Base-by-base conservation (phyloP, 2,888 invertebrate genomes). In the Sycophila texana region DNA sequence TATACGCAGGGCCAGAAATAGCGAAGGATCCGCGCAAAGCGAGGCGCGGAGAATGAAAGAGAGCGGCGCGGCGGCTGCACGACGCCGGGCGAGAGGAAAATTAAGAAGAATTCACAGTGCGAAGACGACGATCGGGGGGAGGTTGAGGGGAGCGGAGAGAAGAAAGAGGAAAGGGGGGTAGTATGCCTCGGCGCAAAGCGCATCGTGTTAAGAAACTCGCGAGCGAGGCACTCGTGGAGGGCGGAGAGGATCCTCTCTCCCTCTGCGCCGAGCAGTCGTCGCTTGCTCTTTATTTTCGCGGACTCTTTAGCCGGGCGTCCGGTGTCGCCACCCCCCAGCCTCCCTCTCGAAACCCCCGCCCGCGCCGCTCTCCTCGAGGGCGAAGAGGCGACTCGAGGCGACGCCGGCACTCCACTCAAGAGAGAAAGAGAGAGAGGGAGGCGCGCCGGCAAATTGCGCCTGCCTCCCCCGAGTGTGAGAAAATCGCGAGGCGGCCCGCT, bases 201-300 rank as follows among this genome's bases (percentile, higher is more conserved):
- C 39, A 16, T 60, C 30, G 53, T 73, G 53, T 63, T 39, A 63
- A 53, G 55, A 63, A 63, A 68, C 12, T 20, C 47, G 58, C 5
- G n/a, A 63, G 63, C 26, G 39, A 18, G 18, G 30, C 57, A 18
- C 57, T 57, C 57, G 57, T 57, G 7, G 18, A 55, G 65, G 20
- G 57, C 39, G 55, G 26, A 60, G 47, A 68, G 39, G 18, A 49
- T 47, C 13, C 58, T 12, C 60, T 26, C 60, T 26, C 60, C 30
- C 26, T 14, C 60, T 39, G 13, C 4, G 13, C 73, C 67, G n/a
- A 72, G 72, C 30, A n/a, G 61, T 39, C 30, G 26, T 10, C 22
- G 68, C 78, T 68, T 63, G 78, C 78, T 74, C 55, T 78, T 78
- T 78, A 78, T 74, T 78, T 78, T 74, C 53, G 22, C 61, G 20